Evolutionary conservation across 1,140 invertebrate genomes (phyloP).

Genomic region (Vollenhovia emeryi): DNA sequence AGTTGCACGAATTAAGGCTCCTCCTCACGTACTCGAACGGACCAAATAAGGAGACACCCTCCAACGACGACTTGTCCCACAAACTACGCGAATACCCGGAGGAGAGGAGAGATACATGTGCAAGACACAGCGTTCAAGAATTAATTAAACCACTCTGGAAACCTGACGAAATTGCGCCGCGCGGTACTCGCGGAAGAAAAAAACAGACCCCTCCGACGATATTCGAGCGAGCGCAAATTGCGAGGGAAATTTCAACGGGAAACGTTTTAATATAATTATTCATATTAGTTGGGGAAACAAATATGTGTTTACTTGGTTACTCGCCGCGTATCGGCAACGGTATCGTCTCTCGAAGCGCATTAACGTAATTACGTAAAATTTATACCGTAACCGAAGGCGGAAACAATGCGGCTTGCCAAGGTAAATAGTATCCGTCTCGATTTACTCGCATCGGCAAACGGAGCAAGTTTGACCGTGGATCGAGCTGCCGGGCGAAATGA

Average conservation of each 20-base stretch:
- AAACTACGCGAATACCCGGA: conserved; percentile 33
- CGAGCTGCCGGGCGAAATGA: conserved; percentile 20
- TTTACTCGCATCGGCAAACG: conserved; percentile 18
- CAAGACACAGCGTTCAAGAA: not conserved
- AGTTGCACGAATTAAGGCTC: conserved; percentile 29
- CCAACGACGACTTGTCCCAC: conserved; percentile 33
- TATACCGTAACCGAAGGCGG: not conserved
- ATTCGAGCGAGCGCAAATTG: not conserved
- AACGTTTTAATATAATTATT: not conserved
- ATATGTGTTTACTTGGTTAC: not conserved
- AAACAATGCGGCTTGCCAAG: conserved; percentile 31
- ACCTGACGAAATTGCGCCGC: not conserved
- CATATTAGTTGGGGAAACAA: not conserved
- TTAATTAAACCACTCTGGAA: conserved; percentile 24
- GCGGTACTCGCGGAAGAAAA: not conserved
- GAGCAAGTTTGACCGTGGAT: conserved; percentile 9
- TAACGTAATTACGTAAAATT: conserved; percentile 40
- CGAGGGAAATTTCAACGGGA: not conserved
- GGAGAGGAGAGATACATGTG: not conserved
- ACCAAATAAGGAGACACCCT: conserved; percentile 45
- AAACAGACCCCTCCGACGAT: not conserved
- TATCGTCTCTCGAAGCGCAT: conserved; percentile 16
- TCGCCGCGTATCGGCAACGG: not conserved
- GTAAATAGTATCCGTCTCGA: conserved; percentile 44
- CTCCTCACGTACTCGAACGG: conserved; percentile 32